Percentiles rank a stretch among this genome's conserved stretches.
Evolutionary conservation across 2,888 invertebrate genomes (phyloP).

Genomic region (Drosophila neoperkinsi): DNA sequence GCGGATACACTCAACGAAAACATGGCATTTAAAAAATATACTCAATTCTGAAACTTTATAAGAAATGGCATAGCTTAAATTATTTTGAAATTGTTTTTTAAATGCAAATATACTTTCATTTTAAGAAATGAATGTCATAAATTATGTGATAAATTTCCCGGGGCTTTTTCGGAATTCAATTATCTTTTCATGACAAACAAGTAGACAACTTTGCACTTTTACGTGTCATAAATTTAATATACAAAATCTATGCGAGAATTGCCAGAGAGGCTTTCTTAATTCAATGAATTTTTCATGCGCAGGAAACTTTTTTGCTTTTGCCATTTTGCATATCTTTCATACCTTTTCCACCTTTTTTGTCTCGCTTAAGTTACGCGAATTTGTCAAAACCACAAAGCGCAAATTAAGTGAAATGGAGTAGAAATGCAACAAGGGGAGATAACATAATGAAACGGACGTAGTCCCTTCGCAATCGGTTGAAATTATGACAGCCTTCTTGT

Average conservation of each 20-base stretch:
- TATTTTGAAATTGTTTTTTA: not conserved
- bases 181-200: not conserved
- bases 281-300: not conserved
- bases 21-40: rapidly evolving
- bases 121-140: not conserved
- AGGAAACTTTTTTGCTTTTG: constrained; percentile 4
- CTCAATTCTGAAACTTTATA: not conserved
- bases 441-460: constrained; percentile 20
- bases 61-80: not conserved
- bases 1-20: not conserved
- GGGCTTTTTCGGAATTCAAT: not conserved
- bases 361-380: constrained; percentile 15
- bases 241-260: not conserved
- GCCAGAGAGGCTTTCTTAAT: no score
- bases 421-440: constrained; percentile 19
- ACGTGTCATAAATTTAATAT: no score
- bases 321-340: constrained; percentile 1
- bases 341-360: not conserved
- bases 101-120: not conserved
- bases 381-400: constrained; percentile 46
- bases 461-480: constrained; percentile 34
- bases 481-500: constrained; percentile 53
- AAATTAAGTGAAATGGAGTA: constrained; percentile 57
- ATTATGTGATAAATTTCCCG: not conserved
- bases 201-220: not conserved